These are phyloP conservation scores for Gallinago jamesoni DNA, from an alignment of 2,113 vertebrate genomes.

Conservation along the genomic window DNA sequence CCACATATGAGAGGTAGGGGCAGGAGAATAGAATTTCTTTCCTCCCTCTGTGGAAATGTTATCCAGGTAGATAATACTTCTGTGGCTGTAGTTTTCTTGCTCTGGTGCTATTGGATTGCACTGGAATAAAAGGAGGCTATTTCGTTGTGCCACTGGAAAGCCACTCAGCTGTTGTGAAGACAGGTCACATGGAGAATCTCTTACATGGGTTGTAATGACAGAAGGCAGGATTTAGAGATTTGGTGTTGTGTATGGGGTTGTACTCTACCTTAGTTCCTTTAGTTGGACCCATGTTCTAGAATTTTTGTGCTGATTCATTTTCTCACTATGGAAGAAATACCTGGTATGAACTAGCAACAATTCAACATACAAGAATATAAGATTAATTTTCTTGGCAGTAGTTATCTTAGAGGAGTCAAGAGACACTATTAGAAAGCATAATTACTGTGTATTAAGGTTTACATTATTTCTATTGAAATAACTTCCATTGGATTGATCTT, in stretches of 20 bases:
- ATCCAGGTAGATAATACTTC: neutral
- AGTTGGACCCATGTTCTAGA: neutral
- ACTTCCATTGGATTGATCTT: neutral
- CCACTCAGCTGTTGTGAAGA: rapidly evolving
- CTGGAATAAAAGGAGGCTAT: neutral
- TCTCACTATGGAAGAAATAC: neutral
- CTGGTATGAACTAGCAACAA: neutral
- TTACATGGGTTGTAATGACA: neutral
- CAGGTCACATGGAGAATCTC: rapidly evolving
- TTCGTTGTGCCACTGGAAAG: neutral
- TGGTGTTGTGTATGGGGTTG: neutral
- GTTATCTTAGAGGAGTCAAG: neutral
- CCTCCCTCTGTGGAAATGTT: neutral
- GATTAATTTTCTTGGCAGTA: neutral
- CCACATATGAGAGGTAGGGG: neutral
- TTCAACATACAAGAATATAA: neutral
- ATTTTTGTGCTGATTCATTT: neutral
- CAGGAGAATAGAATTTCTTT: neutral
- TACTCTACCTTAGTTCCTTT: neutral
- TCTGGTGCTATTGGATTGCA: neutral
- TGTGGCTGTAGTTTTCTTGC: neutral
- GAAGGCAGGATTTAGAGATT: neutral
- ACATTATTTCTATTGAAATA: neutral
- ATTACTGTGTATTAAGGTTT: neutral
- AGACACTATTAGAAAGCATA: neutral